These are phyloP conservation scores for Drosophila tani DNA, from an alignment of 1,140 invertebrate genomes.

Conservation along the genomic window DNA sequence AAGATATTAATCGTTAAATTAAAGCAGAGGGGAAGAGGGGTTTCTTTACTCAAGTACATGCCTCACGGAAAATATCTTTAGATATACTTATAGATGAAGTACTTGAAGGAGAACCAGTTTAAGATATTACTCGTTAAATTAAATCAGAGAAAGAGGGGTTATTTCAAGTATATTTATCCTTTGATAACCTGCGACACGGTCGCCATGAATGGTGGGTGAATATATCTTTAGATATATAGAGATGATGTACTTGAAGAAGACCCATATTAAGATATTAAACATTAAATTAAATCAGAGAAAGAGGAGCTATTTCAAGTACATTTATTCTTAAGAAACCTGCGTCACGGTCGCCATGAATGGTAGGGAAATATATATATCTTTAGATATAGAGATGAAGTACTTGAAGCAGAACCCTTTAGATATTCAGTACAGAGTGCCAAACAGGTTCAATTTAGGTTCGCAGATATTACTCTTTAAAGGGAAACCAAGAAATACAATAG, in stretches of 20 bases:
- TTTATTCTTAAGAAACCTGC: background rate
- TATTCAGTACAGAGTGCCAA: constrained; percentile 33
- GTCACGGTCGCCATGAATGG: background rate
- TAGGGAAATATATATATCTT: too few relatives aligned
- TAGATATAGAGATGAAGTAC: background rate
- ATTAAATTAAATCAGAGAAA: constrained; percentile 16
- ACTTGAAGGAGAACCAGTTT: constrained; percentile 6
- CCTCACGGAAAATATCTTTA: background rate
- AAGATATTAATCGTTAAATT: constrained; percentile 62
- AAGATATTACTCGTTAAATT: too few relatives aligned
- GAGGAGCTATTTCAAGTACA: constrained; percentile 11
- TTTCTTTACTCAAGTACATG: constrained; percentile 6
- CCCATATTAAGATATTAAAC: constrained; percentile 75
- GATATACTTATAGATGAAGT: background rate
- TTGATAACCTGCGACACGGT: too few relatives aligned
- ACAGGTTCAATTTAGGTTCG: constrained; percentile 30
- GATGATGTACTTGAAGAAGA: too few relatives aligned
- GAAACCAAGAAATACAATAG: background rate
- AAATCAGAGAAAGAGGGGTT: too few relatives aligned
- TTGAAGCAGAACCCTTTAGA: constrained; percentile 4
- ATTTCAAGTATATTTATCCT: too few relatives aligned
- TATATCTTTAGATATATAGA: too few relatives aligned
- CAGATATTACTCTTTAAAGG: constrained; percentile 1
- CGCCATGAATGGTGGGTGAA: too few relatives aligned
- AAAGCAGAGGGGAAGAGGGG: constrained; percentile 8